Conservation (phyloP, 2,797 vertebrate genomes). For the Poecilia wingei region DNA sequence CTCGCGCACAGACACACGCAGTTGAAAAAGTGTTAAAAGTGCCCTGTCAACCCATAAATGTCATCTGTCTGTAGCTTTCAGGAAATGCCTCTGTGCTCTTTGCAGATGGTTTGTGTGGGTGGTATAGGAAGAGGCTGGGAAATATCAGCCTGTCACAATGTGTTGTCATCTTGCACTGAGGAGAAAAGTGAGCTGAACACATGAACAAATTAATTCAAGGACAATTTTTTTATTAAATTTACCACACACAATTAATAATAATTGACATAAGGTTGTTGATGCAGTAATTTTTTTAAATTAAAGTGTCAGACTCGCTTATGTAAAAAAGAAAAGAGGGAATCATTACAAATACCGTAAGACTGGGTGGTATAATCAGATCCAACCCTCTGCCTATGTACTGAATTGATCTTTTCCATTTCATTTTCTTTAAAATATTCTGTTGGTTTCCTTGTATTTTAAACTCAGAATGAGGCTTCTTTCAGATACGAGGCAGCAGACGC, state of each 20-base stretch:
- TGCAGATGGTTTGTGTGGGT: constrained; percentile 58
- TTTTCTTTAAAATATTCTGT: not conserved
- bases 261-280: constrained; percentile 21
- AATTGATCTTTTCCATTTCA: constrained; percentile 9
- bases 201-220: constrained; percentile 33
- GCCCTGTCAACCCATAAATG: constrained; percentile 75
- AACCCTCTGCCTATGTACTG: constrained; percentile 11
- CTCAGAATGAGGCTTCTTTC: not conserved
- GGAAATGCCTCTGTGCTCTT: constrained; percentile 53
- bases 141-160: constrained; percentile 67
- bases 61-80: constrained; percentile 71
- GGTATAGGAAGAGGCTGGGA: constrained; percentile 50
- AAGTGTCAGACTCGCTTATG: not conserved
- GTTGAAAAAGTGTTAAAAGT: constrained; percentile 59
- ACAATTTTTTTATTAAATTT: constrained; percentile 26
- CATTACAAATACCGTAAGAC: constrained; percentile 2
- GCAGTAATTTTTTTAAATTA: not conserved
- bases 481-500: not conserved
- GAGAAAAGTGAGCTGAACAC: constrained; percentile 34
- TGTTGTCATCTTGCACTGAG: constrained; percentile 43
- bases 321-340: not conserved
- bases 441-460: not conserved
- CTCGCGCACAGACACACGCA: constrained; percentile 17
- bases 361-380: not conserved
- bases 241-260: not conserved